Evolutionary conservation across 2,797 vertebrate species (phyloP), one percentile per base, ranked within the genome.

Genomic region (Crenuchus spilurus): DNA sequence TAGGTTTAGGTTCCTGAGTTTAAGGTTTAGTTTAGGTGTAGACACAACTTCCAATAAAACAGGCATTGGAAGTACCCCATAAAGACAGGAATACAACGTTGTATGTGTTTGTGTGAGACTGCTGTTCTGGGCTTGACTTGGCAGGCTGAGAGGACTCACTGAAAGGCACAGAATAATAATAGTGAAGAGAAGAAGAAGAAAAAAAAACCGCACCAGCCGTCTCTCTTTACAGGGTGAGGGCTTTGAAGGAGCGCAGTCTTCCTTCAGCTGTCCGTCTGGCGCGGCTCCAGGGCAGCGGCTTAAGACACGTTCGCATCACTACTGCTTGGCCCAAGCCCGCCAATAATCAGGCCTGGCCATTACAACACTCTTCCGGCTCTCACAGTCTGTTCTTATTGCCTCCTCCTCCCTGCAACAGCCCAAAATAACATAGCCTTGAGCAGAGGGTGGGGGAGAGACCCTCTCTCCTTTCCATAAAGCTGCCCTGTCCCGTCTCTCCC

Each of bases 181-280:
- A 85, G 83, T 78, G 82, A 42, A 11, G 51, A 75, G 16, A 24
- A 16, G 16, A 11, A 30, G 26, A 35, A 16, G 63, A 28, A 30
- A 64, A 35, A 37, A 58, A n/a, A n/a, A n/a, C n/a, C 83, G 84
- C 84, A 86, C 90, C 91, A 91, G 91, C 74, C 78, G 73, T 76
- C 90, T 93, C 93, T 95, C 95, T 93, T 90, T 92, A 77, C 84
- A 91, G 94, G 93, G 91, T 93, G 95, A 95, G 94, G 96, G 95
- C 95, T 96, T 94, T 93, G 88, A 91, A 93, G 92, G 89, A 95
- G 94, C 91, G 90, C 92, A 95, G 94, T 92, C 92, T 95, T 92
- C 85, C 94, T 95, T 96, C 97, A 99, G 96, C 96, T 99, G 97
- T 97, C 96, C 95, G 90, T 88, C 94, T 98, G 97, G 96, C 96